phyloP scores from a whole-genome alignment of 2,797 vertebrate genomes.

The Danio albolineatus region DNA sequence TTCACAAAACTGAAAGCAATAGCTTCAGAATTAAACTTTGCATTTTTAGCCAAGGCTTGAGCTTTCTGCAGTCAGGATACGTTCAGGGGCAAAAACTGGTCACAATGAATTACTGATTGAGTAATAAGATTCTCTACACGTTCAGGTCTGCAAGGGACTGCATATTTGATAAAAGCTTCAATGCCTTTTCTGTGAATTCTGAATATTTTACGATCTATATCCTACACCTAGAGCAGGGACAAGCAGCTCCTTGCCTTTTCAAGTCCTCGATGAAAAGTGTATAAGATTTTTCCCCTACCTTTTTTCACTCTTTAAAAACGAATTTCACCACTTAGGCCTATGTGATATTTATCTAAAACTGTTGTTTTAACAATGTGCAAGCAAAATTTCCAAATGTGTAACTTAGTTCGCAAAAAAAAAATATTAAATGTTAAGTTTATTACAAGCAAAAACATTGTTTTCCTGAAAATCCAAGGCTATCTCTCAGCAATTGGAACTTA shows the following conservation, averaged over 20 bases:
- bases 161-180: slow-evolving; percentile 4
- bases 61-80: neutral
- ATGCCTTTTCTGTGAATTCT: slow-evolving; percentile 1
- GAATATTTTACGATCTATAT: slow-evolving; percentile 5
- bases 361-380: no score
- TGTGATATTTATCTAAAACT: no score
- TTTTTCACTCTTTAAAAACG: neutral
- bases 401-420: no score
- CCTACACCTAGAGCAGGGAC: neutral
- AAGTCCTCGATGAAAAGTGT: neutral
- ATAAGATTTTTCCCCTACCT: neutral
- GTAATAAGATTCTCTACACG: neutral
- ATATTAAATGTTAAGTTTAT: no score
- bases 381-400: no score
- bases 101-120: slow-evolving; percentile 6
- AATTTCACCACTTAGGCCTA: neutral
- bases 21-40: neutral
- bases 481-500: no score
- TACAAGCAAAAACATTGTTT: no score
- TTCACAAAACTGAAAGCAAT: neutral
- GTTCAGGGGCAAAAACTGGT: neutral
- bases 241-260: neutral
- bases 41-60: neutral
- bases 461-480: no score
- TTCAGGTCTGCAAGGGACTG: neutral